Evolutionary conservation across 2,797 vertebrate genomes (phyloP).

Genomic region (Hippopotamyrus pictus): DNA sequence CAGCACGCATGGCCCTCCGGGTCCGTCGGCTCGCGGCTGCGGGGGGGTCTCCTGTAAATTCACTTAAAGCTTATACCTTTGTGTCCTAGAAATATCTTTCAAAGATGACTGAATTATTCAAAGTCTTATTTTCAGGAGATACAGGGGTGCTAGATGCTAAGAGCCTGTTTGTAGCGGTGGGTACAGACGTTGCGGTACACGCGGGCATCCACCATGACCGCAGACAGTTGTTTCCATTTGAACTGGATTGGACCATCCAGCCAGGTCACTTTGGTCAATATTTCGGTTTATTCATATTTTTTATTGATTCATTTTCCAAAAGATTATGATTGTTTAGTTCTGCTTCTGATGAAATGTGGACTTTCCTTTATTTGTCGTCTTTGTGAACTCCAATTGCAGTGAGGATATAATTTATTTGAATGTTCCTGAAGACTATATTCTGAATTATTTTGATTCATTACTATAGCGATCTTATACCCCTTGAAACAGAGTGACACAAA

Average conservation of each 20-base stretch:
- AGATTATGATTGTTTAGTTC: not conserved
- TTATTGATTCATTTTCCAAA: not conserved
- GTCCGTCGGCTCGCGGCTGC: not conserved
- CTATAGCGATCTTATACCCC: not conserved
- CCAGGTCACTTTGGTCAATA: not conserved
- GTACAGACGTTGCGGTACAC: not conserved
- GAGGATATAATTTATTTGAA: not conserved
- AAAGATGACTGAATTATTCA: slow-evolving; percentile 9
- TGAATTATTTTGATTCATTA: not conserved
- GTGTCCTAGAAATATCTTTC: not conserved
- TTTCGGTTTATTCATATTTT: not conserved
- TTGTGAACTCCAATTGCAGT: not conserved
- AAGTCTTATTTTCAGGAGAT: not conserved
- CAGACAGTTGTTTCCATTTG: not conserved
- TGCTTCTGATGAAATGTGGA: not conserved
- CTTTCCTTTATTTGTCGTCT: not conserved
- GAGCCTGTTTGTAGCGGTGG: not conserved
- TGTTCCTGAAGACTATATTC: not conserved
- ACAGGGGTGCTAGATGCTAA: not conserved
- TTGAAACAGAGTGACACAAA: not conserved
- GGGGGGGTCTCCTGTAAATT: not conserved
- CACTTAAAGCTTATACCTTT: slow-evolving; percentile 12
- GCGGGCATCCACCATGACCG: not conserved
- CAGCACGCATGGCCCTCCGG: not conserved
- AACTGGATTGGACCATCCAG: not conserved